A percentile compares a stretch with the other conserved stretches of the same genome.
These are phyloP conservation scores for Aphis craccivora DNA, from an alignment of 1,140 invertebrate genomes.

Conservation along the genomic window DNA sequence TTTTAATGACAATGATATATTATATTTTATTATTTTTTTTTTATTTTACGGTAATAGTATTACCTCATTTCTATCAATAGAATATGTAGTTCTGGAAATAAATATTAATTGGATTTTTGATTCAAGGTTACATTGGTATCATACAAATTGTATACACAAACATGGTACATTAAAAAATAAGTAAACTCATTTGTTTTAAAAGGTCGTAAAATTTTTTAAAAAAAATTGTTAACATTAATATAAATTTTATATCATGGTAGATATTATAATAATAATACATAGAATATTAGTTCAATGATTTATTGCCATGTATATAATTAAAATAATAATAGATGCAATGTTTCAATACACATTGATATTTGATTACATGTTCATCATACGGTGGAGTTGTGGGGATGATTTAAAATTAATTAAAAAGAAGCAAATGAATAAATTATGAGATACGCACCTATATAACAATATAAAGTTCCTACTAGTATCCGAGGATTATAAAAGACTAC, in stretches of 20 bases:
- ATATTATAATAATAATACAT: not conserved
- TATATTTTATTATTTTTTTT: too few relatives aligned
- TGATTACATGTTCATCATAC: not conserved
- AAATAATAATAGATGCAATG: not conserved
- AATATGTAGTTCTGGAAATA: not conserved
- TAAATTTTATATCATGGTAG: not conserved
- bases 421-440: not conserved
- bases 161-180: not conserved
- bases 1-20: not conserved
- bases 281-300: not conserved
- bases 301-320: not conserved
- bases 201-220: not conserved
- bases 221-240: not conserved
- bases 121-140: not conserved
- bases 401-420: not conserved
- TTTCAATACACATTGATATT: not conserved
- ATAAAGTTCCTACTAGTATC: not conserved
- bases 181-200: not conserved
- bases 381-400: not conserved
- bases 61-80: not conserved
- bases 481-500: not conserved
- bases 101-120: not conserved
- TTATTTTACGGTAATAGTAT: not conserved
- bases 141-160: not conserved
- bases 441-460: not conserved